Base-by-base conservation (phyloP, 2,797 vertebrate species). In the Luscinia megarhynchos region DNA sequence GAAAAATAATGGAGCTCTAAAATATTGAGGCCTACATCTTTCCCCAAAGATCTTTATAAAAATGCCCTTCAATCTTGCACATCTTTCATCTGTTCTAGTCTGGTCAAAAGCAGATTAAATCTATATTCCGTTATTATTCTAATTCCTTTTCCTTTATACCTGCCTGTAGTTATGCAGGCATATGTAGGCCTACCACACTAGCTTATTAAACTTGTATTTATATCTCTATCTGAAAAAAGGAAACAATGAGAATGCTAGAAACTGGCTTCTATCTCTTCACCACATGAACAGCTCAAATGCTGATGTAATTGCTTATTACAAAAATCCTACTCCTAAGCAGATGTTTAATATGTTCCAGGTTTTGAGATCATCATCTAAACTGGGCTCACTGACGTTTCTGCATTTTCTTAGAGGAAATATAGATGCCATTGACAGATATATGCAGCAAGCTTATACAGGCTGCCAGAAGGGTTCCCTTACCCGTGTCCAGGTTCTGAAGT, bases 251-350 rank as follows among this genome's bases (percentile, higher is more conserved):
- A 46, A 75, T 59, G 15, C 20, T 29, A 8, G 19, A 79, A 90
- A 62, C 5, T 38, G 8, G 1, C 3, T 38, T 59, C 50, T 22
- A 14, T 23, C 36, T 7, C 16, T 46, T 59, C 3, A 20, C 5
- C 11, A 53, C 16, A 16, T 12, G 12, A 68, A 41, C 30, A 59
- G 21, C 0, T 0, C 32, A 62, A 68, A 55, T 43, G 13, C 36
- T 36, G 22, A 29, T 24, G 13, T 15, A 50, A 69, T 50, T 69
- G 11, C 11, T 57, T 32, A 50, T 50, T 68, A 57, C 19, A 75
- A 81, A 48, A 36, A 2, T 1, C 4, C 6, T 16, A 11, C 15
- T 43, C 43, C 36, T 68, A 43, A 68, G 20, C 21, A 62, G 13
- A 6, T 38, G 7, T 43, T 69, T 62, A 23, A 38, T 43, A 43